Base-by-base conservation (phyloP, 2,888 invertebrate genomes). In the Helleia helle region DNA sequence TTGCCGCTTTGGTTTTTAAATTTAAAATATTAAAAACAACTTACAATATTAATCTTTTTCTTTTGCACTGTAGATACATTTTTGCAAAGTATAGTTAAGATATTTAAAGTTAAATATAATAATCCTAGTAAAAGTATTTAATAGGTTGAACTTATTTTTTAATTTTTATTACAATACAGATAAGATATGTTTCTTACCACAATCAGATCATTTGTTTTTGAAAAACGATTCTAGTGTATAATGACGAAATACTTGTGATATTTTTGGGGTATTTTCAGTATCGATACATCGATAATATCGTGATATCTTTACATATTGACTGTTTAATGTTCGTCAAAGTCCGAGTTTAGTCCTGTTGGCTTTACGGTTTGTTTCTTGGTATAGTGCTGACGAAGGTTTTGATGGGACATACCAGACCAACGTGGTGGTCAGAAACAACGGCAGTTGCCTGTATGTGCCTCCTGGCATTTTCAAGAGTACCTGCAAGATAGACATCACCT, bases 391-490 rank as follows among this genome's bases (percentile, higher is more conserved):
- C 90, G 98, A 99, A 90, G 96, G 96, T 90, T 99, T 99, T 90
- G 99, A 99, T 90, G 96, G 97, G 87, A 98, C 98, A 77, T 99
- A 93, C 91, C 97, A 96, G 87, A 98, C 98, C 85, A 99, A 99
- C 90, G 96, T 99, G 89, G 97, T 99, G 88, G 97, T 99, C 88
- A 92, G 93, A 88, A 92, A 93, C 91, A 96, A 96, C 90, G 99
- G 99, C 88, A 93, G 93, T 90, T 96, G 97, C 89, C 92, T 96
- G 88, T 98, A 97, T 93, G 94, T 99, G 87, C 99, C 99, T 77
- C 99, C 99, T 83, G 98, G 98, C 86, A 98, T 99, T 89, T 97
- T 99, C 92, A 98, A 97, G 92, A 97, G 97, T 91, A 99, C 98
- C 88, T 99, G 99, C 92, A 96, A 96, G 90, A 99, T 99, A 89